These are phyloP conservation scores for Gari tellinella DNA, from an alignment of 2,888 invertebrate species.

Conservation along the genomic window DNA sequence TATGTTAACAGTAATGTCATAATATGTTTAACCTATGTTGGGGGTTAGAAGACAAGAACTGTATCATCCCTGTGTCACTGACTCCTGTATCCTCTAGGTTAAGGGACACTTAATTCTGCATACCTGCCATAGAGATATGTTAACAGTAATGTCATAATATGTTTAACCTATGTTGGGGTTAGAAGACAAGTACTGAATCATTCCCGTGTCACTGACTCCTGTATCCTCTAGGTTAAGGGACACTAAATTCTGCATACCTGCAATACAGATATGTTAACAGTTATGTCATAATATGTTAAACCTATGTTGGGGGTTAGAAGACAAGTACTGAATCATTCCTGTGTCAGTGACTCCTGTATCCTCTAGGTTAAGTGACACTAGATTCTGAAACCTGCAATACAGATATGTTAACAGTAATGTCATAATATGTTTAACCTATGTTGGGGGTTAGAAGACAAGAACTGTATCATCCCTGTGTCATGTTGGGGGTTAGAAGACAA, in stretches of 20 bases:
- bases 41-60: conserved; percentile 63
- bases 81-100: conserved; percentile 79
- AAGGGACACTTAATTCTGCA: conserved; percentile 68
- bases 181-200: conserved; percentile 67
- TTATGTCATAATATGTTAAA: too few species aligned
- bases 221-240: conserved; percentile 78
- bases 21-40: conserved; percentile 29
- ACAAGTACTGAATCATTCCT: conserved; percentile 73
- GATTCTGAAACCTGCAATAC: conserved; percentile 67
- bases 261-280: too few species aligned
- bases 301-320: conserved; percentile 54
- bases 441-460: conserved; percentile 56
- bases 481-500: conserved; percentile 55
- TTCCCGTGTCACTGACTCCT: conserved; percentile 76
- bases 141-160: too few species aligned
- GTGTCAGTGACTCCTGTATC: conserved; percentile 78
- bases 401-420: too few species aligned
- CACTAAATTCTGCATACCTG: conserved; percentile 72
- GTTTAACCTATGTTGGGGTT: conserved; percentile 58
- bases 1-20: too few species aligned
- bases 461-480: conserved; percentile 76
- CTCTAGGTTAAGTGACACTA: conserved; percentile 75
- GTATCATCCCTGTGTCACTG: conserved; percentile 76
- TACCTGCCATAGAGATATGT: conserved; percentile 60
- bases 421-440: conserved; percentile 14